Evolutionary conservation across 2,113 vertebrate genomes (phyloP).

Genomic region (Embiotoca jacksoni): DNA sequence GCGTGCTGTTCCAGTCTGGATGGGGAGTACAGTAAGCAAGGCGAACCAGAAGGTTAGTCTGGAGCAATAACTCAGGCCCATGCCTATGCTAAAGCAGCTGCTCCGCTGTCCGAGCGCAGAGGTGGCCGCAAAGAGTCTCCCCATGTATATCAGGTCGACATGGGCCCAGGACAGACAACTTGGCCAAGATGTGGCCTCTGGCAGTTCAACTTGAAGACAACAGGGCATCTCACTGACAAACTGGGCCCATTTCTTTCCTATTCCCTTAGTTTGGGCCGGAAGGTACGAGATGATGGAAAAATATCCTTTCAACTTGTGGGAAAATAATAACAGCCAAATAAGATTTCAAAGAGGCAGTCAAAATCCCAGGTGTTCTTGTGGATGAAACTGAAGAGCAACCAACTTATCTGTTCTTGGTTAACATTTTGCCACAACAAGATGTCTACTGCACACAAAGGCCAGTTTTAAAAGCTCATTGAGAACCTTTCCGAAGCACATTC

Average conservation of each 20-base stretch:
- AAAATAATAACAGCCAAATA: slow-evolving; percentile 20
- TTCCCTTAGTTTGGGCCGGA: slow-evolving; percentile 60
- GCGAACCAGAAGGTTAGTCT: slow-evolving; percentile 81
- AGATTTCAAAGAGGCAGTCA: slow-evolving; percentile 24
- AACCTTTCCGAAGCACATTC: slow-evolving; percentile 56
- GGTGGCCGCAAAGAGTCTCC: slow-evolving; percentile 64
- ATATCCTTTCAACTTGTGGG: slow-evolving; percentile 46
- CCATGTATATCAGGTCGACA: slow-evolving; percentile 74
- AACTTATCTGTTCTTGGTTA: slow-evolving; percentile 41
- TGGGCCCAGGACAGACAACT: slow-evolving; percentile 66
- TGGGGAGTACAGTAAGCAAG: slow-evolving; percentile 80
- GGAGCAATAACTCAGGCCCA: slow-evolving; percentile 82
- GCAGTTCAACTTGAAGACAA: slow-evolving; percentile 73
- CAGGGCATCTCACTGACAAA: slow-evolving; percentile 81
- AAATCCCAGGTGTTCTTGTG: slow-evolving; percentile 51
- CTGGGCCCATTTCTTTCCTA: slow-evolving; percentile 68
- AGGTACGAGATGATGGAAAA: slow-evolving; percentile 15
- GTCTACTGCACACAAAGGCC: slow-evolving; percentile 36
- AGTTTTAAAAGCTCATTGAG: slow-evolving; percentile 27
- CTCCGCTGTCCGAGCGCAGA: slow-evolving; percentile 63
- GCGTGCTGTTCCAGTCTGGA: slow-evolving; percentile 87
- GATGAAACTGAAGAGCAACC: slow-evolving; percentile 7
- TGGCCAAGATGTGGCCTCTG: slow-evolving; percentile 66
- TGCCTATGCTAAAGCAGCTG: slow-evolving; percentile 75
- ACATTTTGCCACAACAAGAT: slow-evolving; percentile 50